phyloP scores from a whole-genome alignment of 2,113 vertebrate species.

The Pao palembangensis region DNA sequence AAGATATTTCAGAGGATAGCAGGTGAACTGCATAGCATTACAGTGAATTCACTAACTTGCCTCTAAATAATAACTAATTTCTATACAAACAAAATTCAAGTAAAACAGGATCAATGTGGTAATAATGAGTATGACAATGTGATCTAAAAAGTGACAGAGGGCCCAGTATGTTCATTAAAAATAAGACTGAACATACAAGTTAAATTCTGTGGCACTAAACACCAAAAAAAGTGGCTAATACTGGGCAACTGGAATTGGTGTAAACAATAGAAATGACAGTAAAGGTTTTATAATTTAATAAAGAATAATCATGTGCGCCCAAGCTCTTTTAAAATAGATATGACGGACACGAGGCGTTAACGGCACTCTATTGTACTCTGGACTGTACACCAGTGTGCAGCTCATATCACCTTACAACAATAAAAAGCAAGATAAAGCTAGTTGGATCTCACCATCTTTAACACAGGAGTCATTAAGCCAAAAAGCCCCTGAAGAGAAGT shows the following conservation, averaged over 20 bases:
- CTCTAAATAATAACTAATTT: constrained; percentile 15
- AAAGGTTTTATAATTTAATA: constrained; percentile 50
- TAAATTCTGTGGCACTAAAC: constrained; percentile 34
- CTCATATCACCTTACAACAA: constrained; percentile 46
- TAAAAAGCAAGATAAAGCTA: constrained; percentile 61
- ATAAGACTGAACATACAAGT: constrained; percentile 27
- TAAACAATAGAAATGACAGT: constrained; percentile 53
- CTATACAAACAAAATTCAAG: constrained; percentile 63
- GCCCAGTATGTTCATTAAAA: constrained; percentile 2
- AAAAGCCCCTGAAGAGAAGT: constrained; percentile 59
- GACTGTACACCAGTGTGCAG: constrained; percentile 41
- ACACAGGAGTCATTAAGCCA: constrained; percentile 54
- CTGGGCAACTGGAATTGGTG: constrained; percentile 55
- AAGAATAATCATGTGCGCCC: constrained; percentile 17
- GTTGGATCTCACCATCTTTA: constrained; percentile 34
- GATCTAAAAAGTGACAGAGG: neutral
- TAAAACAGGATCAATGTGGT: constrained; percentile 62
- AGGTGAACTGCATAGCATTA: constrained; percentile 1
- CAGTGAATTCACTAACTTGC: constrained; percentile 22
- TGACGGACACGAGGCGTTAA: constrained; percentile 30
- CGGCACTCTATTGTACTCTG: constrained; percentile 38
- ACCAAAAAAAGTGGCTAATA: constrained; percentile 59
- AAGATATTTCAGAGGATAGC: constrained; percentile 1
- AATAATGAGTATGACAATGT: constrained; percentile 9
- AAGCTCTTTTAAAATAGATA: constrained; percentile 34